These are phyloP conservation scores for Hepsetus odoe DNA, from an alignment of 2,113 vertebrate species.

Conservation along the genomic window DNA sequence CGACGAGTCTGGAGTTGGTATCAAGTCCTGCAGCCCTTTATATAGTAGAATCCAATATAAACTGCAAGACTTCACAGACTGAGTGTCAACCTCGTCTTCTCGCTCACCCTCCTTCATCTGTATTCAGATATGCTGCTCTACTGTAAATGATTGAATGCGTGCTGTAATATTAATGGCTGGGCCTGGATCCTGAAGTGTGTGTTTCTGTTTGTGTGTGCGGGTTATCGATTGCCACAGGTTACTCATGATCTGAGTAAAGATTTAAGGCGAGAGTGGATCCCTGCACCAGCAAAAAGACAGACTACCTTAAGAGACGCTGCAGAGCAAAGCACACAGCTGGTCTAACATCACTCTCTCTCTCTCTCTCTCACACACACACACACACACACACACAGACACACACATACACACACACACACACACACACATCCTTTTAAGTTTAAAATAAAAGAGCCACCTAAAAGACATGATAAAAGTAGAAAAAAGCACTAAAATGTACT, in stretches of 20 bases:
- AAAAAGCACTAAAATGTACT: too few relatives aligned
- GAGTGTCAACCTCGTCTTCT: neutral
- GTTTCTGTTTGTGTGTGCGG: neutral
- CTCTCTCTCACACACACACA: neutral
- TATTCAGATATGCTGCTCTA: neutral
- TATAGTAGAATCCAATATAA: neutral
- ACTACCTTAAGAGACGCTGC: neutral
- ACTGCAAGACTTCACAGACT: neutral
- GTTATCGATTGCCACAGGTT: conserved; percentile 28
- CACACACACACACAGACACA: neutral
- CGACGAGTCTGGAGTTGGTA: too few relatives aligned
- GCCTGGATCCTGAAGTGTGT: neutral
- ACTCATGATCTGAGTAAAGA: neutral
- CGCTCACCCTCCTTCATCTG: neutral
- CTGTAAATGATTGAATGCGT: neutral
- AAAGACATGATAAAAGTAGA: too few relatives aligned
- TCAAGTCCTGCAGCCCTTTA: neutral
- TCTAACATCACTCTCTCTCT: too few relatives aligned
- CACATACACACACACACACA: neutral
- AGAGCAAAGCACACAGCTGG: neutral
- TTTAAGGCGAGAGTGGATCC: conserved; percentile 14
- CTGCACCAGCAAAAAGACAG: neutral
- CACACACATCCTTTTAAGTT: neutral
- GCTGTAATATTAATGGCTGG: neutral
- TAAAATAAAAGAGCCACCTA: too few relatives aligned